Conservation (phyloP, 2,113 vertebrate genomes). For the Nyctibius bracteatus region DNA sequence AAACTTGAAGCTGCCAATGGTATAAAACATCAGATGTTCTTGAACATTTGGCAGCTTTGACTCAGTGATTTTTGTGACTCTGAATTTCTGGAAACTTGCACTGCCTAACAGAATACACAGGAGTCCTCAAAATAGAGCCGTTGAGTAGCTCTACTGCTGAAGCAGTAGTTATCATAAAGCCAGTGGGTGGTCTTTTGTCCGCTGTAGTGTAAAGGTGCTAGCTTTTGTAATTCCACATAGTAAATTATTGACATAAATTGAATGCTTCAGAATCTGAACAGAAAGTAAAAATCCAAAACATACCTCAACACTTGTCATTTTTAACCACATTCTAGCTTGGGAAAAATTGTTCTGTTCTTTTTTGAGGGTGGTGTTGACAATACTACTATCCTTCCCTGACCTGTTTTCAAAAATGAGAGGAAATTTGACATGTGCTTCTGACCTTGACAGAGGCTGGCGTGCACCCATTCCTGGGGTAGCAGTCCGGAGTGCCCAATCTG, state of each 20-base stretch:
- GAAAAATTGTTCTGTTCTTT: neutral
- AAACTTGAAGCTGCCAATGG: neutral
- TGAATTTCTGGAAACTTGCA: neutral
- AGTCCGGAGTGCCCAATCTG: neutral
- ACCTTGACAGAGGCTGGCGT: neutral
- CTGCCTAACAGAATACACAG: neutral
- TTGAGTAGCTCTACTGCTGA: neutral
- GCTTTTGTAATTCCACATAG: neutral
- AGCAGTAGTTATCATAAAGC: neutral
- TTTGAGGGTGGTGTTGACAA: neutral
- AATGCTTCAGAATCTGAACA: neutral
- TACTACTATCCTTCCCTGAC: neutral
- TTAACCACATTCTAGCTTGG: neutral
- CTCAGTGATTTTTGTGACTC: neutral
- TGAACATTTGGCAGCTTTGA: neutral
- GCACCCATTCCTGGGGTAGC: neutral
- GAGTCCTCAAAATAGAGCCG: neutral
- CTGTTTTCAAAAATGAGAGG: neutral
- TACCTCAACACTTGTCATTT: neutral
- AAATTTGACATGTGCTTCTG: neutral
- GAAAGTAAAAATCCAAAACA: neutral
- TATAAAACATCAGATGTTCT: conserved; percentile 19
- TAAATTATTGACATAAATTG: neutral
- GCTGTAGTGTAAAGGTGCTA: neutral
- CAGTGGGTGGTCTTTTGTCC: accelerated